Evolutionary conservation across 2,113 vertebrate species (phyloP), one percentile per base, ranked within the genome.

Genomic region (Catharus bicknelli): DNA sequence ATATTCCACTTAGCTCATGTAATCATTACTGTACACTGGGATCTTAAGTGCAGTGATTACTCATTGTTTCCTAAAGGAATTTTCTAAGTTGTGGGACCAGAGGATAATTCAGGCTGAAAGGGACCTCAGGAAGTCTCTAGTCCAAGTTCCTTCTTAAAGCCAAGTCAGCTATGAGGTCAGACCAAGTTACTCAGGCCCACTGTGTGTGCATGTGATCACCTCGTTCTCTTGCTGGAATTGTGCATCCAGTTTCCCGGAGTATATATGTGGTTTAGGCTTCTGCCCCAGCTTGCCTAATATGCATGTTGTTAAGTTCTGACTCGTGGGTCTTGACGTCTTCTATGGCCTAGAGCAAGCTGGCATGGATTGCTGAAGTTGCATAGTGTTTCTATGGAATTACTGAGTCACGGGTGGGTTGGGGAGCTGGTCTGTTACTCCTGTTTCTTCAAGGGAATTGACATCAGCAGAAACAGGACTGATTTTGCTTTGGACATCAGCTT

Each of bases 351-450:
- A 74, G 61, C 53, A 88, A 63, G 48, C 22, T 81, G 61, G 13
- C 34, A 12, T 5, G 27, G 43, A 40, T 19, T 45, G 61, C 79
- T 88, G 83, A 85, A 34, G 55, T 70, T 13, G 9, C 26, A 11
- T 3, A 16, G 22, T 0, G 0, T 45, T 5, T 70, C 6, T 14
- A 25, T 22, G 88, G 23, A 82, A 50, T 54, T 25, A 17, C 0
- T 78, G 83, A 88, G 29, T 40, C 66, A 75, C 17, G 32, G 70
- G 51, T 72, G 66, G 58, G 8, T 42, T 84, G 26, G 38, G 61
- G 78, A 75, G 19, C 32, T 51, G 32, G 4, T 67, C 42, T 87
- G 16, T 83, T 76, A 55, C 14, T 81, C 69, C 23, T 54, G 25
- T 43, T 84, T 62, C 38, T 77, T 90, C 74, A 81, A 67, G 32